Conservation (phyloP, 2,888 invertebrate genomes). For the Barypeithes pellucidus region DNA sequence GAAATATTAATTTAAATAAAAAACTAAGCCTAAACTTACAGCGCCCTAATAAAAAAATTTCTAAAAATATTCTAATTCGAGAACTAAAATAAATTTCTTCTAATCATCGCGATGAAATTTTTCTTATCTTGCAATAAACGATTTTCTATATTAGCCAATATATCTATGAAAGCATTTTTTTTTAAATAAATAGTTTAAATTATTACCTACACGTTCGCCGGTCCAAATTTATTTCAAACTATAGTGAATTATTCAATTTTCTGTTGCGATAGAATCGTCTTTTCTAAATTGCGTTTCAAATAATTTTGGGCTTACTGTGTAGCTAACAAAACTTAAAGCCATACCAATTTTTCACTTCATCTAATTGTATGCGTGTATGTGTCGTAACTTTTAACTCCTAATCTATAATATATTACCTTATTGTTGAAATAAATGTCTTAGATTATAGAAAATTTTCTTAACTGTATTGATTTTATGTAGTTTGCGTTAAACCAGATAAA, state of each 20-base stretch:
- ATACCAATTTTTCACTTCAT: conserved; percentile 29
- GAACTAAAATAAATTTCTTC: too few relatives aligned
- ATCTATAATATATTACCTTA: conserved; percentile 33
- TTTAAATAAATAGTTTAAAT: background rate
- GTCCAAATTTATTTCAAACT: too few relatives aligned
- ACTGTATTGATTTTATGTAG: conserved; percentile 4
- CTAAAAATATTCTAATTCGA: too few relatives aligned
- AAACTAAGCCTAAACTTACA: too few relatives aligned
- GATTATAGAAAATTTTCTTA: conserved; percentile 3
- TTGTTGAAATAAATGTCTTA: conserved; percentile 39
- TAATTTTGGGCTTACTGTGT: background rate
- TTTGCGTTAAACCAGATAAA: conserved; percentile 5
- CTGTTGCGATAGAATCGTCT: too few relatives aligned
- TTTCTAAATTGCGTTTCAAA: too few relatives aligned
- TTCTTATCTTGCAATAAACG: background rate
- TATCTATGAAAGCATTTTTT: conserved; percentile 10
- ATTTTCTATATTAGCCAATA: background rate
- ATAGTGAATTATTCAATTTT: too few relatives aligned
- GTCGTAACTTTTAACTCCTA: conserved; percentile 33
- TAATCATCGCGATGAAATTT: background rate
- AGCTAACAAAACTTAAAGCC: conserved; percentile 9
- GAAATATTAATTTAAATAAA: too few relatives aligned
- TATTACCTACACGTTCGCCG: background rate
- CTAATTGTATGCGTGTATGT: conserved; percentile 35
- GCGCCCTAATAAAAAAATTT: too few relatives aligned